Evolutionary conservation across 2,797 vertebrate species (phyloP).

Genomic region (Cichlasoma orientale): DNA sequence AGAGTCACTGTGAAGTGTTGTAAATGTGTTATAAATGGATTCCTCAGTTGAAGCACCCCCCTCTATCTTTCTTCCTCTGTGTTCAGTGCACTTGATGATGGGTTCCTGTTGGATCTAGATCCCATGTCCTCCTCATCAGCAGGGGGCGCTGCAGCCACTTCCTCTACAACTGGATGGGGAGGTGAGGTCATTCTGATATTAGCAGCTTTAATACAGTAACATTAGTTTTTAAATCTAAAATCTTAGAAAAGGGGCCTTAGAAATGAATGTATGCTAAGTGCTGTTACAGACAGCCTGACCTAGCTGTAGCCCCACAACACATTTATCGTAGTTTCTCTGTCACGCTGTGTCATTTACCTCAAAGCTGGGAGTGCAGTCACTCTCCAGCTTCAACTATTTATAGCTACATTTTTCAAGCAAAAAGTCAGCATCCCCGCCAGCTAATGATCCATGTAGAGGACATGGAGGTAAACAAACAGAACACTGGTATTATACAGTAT

Average conservation of each 20-base stretch:
- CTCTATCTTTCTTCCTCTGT: neutral
- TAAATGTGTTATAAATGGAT: neutral
- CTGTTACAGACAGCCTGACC: neutral
- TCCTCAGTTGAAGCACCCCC: neutral
- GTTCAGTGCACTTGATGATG: conserved; percentile 72
- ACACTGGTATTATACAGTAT: neutral
- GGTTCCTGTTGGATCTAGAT: conserved; percentile 76
- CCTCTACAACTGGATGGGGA: conserved; percentile 90
- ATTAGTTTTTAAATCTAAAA: neutral
- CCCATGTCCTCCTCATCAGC: conserved; percentile 73
- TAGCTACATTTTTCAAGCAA: neutral
- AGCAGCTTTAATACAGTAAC: neutral
- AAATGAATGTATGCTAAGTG: neutral
- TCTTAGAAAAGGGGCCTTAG: neutral
- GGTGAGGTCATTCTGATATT: conserved; percentile 77
- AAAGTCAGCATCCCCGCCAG: neutral
- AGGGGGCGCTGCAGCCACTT: conserved; percentile 72
- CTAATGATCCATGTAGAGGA: neutral
- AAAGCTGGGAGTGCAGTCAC: too few species aligned
- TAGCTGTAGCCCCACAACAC: neutral
- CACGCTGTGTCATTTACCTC: too few species aligned
- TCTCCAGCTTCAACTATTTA: too few species aligned
- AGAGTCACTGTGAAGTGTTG: conserved; percentile 29
- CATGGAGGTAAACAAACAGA: neutral
- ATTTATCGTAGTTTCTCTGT: neutral